Base-by-base conservation (phyloP, 2,113 vertebrate species). In the Chinchilla lanigera region DNA sequence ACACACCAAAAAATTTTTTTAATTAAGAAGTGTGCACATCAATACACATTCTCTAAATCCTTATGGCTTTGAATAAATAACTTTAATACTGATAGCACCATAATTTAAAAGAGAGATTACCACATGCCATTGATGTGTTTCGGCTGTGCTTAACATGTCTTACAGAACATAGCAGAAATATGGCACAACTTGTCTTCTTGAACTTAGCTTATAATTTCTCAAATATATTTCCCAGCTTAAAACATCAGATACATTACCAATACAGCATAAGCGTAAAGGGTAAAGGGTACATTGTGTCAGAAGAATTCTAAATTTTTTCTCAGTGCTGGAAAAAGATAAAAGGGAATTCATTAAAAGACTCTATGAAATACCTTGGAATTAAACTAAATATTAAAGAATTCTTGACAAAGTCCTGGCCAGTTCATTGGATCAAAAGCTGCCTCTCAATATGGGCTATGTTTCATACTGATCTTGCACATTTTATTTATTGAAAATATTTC, bases 271-370 rank as follows among this genome's bases (percentile, higher is more conserved):
- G 54, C 75, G 9, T 65, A 77, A 86, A 9, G 47, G 75, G 9
- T 65, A 77, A 86, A 9, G 47, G 22, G 60, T 50, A 86, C 50
- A 77, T 71, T 58, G 11, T 60, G 20, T 58, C 4, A 38, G 69
- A 89, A 78, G 35, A 73, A 71, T 84, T 89, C 60, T 80, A 96
- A 85, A 89, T 69, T 7, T 78, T 92, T 93, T 93, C 81, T 65
- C 38, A 82, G 44, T 33, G 9, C 0, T 3, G 9, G 2, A 10
- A 52, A 71, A 65, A 80, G 73, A 94, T 88, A 93, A 97, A 89
- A 87, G 22, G 85, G 3, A 93, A 85, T 78, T 90, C n/a, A 44
- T 47, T 89, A 35, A 16, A 50, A 85, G 10, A 89, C 6, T 86
- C 50, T 91, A 38, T 83, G 20, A 95, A 73, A 73, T 93, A 33